Evolutionary conservation across 2,888 invertebrate species (phyloP).

Genomic region (Parnassius glacialis): DNA sequence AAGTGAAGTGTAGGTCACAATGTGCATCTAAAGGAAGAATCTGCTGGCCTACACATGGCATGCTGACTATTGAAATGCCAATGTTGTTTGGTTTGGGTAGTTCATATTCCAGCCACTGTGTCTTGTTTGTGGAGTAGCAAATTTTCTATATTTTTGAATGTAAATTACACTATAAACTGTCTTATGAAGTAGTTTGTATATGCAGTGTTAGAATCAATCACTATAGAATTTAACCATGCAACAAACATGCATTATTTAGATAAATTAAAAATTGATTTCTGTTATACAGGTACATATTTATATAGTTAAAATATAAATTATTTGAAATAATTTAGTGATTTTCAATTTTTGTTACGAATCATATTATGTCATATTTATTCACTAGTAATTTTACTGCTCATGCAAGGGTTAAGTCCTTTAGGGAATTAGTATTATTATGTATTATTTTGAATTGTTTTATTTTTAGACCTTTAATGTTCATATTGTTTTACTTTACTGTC

Average conservation of each 20-base stretch:
- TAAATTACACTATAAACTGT: constrained; percentile 51
- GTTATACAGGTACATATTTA: constrained; percentile 9
- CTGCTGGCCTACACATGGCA: constrained; percentile 46
- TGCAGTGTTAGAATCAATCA: constrained; percentile 65
- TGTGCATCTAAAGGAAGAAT: constrained; percentile 42
- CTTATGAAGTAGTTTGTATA: constrained; percentile 47
- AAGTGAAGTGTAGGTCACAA: constrained; percentile 52
- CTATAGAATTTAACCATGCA: constrained; percentile 18
- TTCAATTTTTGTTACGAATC: constrained; percentile 24
- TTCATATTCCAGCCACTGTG: constrained; percentile 85
- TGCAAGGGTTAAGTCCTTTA: constrained; percentile 26
- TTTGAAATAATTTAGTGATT: background rate
- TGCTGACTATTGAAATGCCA: constrained; percentile 81
- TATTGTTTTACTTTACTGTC: constrained; percentile 22
- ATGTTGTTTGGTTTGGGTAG: constrained; percentile 84
- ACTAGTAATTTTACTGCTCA: constrained; percentile 28
- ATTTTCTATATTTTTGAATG: constrained; percentile 44
- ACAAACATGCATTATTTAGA: constrained; percentile 20
- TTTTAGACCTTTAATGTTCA: constrained; percentile 18
- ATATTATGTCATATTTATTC: constrained; percentile 20
- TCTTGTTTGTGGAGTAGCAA: constrained; percentile 83
- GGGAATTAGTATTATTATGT: constrained; percentile 30
- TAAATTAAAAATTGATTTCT: constrained; percentile 11
- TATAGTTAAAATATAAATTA: background rate
- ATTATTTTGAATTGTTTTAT: constrained; percentile 27